These are phyloP conservation scores for Mastigias papua DNA, from an alignment of 30 jellyfish, hydroid and myxozoan species.

Conservation along the genomic window DNA sequence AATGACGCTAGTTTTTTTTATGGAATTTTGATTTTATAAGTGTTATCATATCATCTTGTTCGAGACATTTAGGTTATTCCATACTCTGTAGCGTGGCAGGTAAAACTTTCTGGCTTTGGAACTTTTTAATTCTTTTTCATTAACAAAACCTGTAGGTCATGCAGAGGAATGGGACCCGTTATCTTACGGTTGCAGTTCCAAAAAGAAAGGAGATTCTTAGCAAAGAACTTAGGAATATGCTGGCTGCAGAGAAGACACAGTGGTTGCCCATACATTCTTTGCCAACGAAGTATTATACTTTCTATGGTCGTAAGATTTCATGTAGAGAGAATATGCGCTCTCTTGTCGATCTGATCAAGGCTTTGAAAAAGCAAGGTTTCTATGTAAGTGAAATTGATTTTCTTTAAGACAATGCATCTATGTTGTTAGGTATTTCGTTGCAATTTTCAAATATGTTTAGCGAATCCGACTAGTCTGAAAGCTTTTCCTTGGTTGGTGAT, in stretches of 20 bases:
- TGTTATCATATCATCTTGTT: too few relatives aligned
- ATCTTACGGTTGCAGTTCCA: neutral
- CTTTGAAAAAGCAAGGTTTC: neutral
- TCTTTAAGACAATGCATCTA: neutral
- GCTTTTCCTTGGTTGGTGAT: too few relatives aligned
- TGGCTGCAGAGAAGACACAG: neutral
- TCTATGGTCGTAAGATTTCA: neutral
- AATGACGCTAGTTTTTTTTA: too few relatives aligned
- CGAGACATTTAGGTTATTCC: too few relatives aligned
- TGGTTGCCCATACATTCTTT: neutral
- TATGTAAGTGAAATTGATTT: neutral
- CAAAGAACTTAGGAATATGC: neutral
- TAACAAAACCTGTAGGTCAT: neutral
- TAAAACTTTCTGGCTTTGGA: too few relatives aligned
- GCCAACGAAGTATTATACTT: neutral
- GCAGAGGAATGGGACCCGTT: neutral
- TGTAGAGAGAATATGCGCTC: neutral
- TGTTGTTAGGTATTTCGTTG: neutral
- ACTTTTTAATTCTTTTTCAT: too few relatives aligned
- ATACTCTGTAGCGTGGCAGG: too few relatives aligned
- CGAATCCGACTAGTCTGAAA: too few relatives aligned
- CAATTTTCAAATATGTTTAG: too few relatives aligned
- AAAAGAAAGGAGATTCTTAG: neutral
- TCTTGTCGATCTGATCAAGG: neutral
- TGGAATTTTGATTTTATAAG: too few relatives aligned